Base-by-base conservation (phyloP, 2,797 vertebrate genomes). In the Rhinella marina region DNA sequence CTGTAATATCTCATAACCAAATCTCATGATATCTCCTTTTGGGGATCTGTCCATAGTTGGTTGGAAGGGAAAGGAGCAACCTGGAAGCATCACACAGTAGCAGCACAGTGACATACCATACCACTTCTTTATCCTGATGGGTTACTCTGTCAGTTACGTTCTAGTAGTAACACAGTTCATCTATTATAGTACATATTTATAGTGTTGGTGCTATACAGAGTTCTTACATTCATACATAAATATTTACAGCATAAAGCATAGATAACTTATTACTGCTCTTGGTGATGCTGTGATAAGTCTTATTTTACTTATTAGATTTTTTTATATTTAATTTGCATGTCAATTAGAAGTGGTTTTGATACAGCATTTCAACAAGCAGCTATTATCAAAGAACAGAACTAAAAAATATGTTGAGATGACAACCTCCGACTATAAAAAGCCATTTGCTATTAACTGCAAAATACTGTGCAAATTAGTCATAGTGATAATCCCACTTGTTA, bases 391-490 rank as follows among this genome's bases (percentile, higher is more conserved):
- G 32, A 52, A 75, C 12, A 50, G 17, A 48, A 23, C 17, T 48
- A 48, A 48, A 29, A 70, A 32, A 70, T 29, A 70, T 32, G 68
- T 17, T 32, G 32, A n/a, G 48, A 52, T 75, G 72, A 75, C 41
- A 72, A 72, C 68, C 29, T 72, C 68, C 13, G 41, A 75, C 72
- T 75, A 50, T 75, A 75, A 75, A 50, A 75, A 75, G 72, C 32
- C 29, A 52, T 78, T 56, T 56, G 52, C 54, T 79, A 57, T 29
- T 7, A 10, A 19, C 25, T 79, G 52, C 16, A 79, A 59, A 59
- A 79, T 29, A 17, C 52, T 27, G 25, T 29, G 16, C 25, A 79
- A 59, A 79, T 75, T 50, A 75, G 41, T 50, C 72, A 75, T 52
- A 10, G 5, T 75, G 41, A 50, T 75, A 52, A 75, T 75, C 72